A percentile compares a stretch with the other conserved stretches of the same genome.
Conservation (phyloP, 2,797 vertebrate species). For the Poecile montanus region DNA sequence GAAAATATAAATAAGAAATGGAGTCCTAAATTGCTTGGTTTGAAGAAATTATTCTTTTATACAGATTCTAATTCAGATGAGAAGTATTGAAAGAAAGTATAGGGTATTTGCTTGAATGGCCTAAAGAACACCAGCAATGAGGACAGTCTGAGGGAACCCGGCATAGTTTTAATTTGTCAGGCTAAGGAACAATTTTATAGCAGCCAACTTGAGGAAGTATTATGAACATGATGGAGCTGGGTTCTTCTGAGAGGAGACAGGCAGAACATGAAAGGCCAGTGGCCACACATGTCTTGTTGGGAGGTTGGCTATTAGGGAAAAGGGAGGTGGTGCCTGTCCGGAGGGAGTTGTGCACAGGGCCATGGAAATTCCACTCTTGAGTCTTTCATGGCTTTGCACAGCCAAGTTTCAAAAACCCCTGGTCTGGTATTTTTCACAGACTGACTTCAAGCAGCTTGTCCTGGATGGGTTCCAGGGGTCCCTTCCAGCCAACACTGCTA, state of each 20-base stretch:
- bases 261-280: background rate
- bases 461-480: background rate
- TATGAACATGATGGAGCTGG: background rate
- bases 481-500: background rate
- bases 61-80: background rate
- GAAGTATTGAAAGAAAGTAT: background rate
- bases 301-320: background rate
- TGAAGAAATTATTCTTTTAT: background rate
- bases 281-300: background rate
- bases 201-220: background rate
- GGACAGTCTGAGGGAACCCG: background rate
- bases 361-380: background rate
- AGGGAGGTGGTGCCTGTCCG: background rate
- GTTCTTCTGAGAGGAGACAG: background rate
- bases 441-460: background rate
- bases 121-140: background rate
- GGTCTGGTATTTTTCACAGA: background rate
- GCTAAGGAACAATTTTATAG: background rate
- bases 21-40: background rate
- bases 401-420: background rate
- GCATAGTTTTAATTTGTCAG: background rate
- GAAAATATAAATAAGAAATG: background rate
- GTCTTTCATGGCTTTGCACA: background rate
- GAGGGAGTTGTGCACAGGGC: rapidly evolving
- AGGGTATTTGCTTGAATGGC: background rate